Conservation (phyloP, 1,140 invertebrate species). For the Drosophila truncata region DNA sequence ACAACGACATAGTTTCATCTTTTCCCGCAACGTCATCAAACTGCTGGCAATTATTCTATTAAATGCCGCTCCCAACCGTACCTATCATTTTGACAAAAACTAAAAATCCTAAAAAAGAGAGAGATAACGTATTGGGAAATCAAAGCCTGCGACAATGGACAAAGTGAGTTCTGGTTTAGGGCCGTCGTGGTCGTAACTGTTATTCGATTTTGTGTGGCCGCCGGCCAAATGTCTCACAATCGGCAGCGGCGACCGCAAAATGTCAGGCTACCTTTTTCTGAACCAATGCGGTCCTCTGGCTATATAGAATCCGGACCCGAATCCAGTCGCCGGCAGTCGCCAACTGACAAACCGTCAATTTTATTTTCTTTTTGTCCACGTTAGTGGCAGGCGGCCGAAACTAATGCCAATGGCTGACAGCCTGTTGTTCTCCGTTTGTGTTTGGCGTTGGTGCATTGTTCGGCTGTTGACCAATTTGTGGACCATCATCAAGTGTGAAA, state of each 20-base stretch:
- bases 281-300: slow-evolving; percentile 24
- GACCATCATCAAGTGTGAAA: slow-evolving; percentile 82
- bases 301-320: slow-evolving; percentile 7
- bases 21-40: background rate
- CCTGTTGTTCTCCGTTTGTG: slow-evolving; percentile 34
- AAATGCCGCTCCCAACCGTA: slow-evolving; percentile 12
- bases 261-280: slow-evolving; percentile 69
- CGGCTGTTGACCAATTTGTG: slow-evolving; percentile 78
- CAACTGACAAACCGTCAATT: slow-evolving; percentile 52
- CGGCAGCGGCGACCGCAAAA: slow-evolving; percentile 65
- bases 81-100: slow-evolving; percentile 12
- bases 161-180: slow-evolving; percentile 31
- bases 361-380: slow-evolving; percentile 75
- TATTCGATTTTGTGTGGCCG: slow-evolving; percentile 36
- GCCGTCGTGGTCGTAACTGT: slow-evolving; percentile 62
- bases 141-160: slow-evolving; percentile 58
- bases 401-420: slow-evolving; percentile 67
- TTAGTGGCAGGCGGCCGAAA: slow-evolving; percentile 39
- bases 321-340: slow-evolving; percentile 8
- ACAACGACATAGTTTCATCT: background rate
- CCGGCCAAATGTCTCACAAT: slow-evolving; percentile 64
- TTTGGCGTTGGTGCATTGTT: slow-evolving; percentile 39
- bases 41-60: slow-evolving; percentile 35
- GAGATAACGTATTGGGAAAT: slow-evolving; percentile 57
- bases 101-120: background rate